Percentiles rank a stretch among this genome's conserved stretches.
These are phyloP conservation scores for Amiota mariae DNA, from an alignment of 2,888 invertebrate genomes.

Conservation along the genomic window DNA sequence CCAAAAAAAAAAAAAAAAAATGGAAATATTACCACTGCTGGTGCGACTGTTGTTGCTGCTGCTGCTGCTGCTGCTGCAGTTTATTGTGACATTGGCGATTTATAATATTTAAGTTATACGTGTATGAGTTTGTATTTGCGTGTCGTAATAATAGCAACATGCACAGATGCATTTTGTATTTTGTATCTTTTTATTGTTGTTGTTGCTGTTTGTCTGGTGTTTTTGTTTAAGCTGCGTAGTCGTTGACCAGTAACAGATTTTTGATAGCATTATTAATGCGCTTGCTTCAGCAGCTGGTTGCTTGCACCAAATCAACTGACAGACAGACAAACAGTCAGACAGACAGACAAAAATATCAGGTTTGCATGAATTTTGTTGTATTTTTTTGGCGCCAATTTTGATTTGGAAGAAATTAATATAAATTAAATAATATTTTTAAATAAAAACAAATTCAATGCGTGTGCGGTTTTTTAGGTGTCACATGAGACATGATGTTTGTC, in stretches of 20 bases:
- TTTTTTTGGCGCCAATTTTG: constrained; percentile 8
- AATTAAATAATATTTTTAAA: not conserved
- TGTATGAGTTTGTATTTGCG: not conserved
- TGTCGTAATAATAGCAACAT: constrained; percentile 17
- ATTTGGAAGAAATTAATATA: not conserved
- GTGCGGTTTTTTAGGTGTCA: constrained; percentile 30
- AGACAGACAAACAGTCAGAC: no score
- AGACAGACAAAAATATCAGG: no score
- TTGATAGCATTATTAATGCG: constrained; percentile 63
- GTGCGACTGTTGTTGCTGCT: not conserved
- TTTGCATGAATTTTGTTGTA: no score
- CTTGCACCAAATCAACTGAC: not conserved
- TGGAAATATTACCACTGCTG: not conserved
- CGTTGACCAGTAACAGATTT: constrained; percentile 36
- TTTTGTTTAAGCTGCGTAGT: constrained; percentile 15
- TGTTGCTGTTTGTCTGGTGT: constrained; percentile 29
- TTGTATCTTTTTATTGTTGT: constrained; percentile 8
- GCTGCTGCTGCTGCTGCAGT: not conserved
- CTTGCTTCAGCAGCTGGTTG: constrained; percentile 44
- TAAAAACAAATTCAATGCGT: constrained; percentile 4
- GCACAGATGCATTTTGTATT: not conserved
- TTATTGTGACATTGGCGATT: constrained; percentile 24
- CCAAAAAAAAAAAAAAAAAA: no score
- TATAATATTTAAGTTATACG: not conserved
- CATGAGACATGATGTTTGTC: constrained; percentile 39